A percentile compares a stretch with the other conserved stretches of the same genome.
These are phyloP conservation scores for Sarcophaga rosellei DNA, from an alignment of 2,888 invertebrate genomes.

Conservation along the genomic window DNA sequence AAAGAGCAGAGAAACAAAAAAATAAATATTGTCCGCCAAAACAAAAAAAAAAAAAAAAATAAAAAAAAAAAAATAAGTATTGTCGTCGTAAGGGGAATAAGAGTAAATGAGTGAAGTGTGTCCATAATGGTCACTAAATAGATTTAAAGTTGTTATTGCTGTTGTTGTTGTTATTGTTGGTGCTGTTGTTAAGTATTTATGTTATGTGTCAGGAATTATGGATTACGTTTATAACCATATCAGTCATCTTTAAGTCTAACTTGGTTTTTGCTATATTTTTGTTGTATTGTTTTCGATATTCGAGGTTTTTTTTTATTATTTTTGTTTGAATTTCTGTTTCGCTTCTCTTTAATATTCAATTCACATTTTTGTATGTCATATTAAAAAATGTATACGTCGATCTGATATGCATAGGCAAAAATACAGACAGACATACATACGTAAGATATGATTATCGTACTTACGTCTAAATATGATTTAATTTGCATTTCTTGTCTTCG, in stretches of 20 bases:
- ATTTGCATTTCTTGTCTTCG: conserved; percentile 51
- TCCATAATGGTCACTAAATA: conserved; percentile 57
- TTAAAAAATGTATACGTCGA: conserved; percentile 52
- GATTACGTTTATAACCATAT: conserved; percentile 65
- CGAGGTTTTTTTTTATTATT: conserved; percentile 6
- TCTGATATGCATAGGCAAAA: conserved; percentile 31
- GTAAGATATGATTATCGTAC: conserved; percentile 9
- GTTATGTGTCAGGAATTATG: conserved; percentile 68
- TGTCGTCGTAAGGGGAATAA: conserved; percentile 22
- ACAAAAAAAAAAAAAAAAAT: conserved; percentile 17
- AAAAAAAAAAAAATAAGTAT: conserved; percentile 29
- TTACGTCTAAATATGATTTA: conserved; percentile 60
- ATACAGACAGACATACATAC: conserved; percentile 9
- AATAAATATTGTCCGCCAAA: conserved; percentile 48
- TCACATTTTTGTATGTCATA: conserved; percentile 61
- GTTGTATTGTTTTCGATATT: too few relatives aligned
- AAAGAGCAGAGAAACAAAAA: conserved; percentile 11
- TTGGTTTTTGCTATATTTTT: conserved; percentile 41
- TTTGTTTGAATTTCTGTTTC: conserved; percentile 3
- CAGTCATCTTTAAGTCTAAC: conserved; percentile 59
- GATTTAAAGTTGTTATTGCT: conserved; percentile 15
- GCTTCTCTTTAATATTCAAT: conserved; percentile 55
- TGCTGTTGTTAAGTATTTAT: conserved; percentile 47
- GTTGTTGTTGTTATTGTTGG: conserved; percentile 9
- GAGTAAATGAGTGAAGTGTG: conserved; percentile 47